Evolutionary conservation across 2,888 invertebrate genomes (phyloP).

Genomic region (Melanargia galathea): DNA sequence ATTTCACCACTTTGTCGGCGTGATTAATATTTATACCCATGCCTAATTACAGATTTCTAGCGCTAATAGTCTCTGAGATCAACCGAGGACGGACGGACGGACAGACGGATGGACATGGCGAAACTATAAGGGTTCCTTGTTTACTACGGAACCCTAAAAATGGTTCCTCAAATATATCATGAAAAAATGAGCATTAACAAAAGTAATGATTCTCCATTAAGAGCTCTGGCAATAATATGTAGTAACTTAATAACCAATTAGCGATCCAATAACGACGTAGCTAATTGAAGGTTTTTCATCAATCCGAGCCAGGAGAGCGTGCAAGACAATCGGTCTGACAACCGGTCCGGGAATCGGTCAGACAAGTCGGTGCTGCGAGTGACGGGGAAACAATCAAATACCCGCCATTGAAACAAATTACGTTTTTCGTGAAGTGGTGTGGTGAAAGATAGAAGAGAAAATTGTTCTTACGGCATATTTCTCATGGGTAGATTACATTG

Average conservation of each 20-base stretch:
- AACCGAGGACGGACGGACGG: no score
- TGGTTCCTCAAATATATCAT: not conserved
- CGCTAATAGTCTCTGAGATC: no score
- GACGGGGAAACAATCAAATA: conserved; percentile 34
- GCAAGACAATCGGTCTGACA: conserved; percentile 3
- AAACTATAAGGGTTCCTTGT: no score
- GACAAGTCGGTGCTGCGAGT: conserved; percentile 26
- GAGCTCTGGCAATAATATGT: not conserved
- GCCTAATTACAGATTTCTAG: no score
- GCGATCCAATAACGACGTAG: conserved; percentile 5
- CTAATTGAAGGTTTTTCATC: conserved; percentile 3
- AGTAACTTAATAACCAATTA: conserved; percentile 14
- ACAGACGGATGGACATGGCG: no score
- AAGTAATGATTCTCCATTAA: not conserved
- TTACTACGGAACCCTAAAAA: no score
- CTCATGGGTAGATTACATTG: no score
- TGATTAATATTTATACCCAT: no score
- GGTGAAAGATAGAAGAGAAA: not conserved
- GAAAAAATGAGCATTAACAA: not conserved
- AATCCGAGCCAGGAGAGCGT: not conserved
- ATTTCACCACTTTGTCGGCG: no score
- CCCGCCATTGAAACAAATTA: conserved; percentile 38
- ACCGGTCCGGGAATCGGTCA: conserved; percentile 27
- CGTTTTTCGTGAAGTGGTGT: conserved; percentile 43
- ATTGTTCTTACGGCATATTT: not conserved